Conservation (phyloP, 2,888 invertebrate species). For the Volucella inflata region DNA sequence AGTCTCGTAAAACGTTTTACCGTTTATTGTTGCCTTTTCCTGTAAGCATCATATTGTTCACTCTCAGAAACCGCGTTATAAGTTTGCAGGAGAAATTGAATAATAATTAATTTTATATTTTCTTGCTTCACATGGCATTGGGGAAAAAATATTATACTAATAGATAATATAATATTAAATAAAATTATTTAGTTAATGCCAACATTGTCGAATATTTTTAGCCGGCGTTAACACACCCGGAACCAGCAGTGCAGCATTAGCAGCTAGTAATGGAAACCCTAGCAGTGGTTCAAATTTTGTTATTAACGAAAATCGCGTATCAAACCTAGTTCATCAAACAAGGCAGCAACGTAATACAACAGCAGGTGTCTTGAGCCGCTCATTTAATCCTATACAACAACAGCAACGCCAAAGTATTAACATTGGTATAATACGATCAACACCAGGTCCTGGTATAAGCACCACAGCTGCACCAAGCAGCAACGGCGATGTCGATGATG, state of each 20-base stretch:
- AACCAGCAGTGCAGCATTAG: slow-evolving; percentile 42
- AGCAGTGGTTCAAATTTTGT: slow-evolving; percentile 25
- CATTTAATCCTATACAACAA: slow-evolving; percentile 80
- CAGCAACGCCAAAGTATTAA: slow-evolving; percentile 86
- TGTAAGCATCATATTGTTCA: too few species aligned
- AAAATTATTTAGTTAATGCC: too few species aligned
- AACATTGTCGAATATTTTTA: too few species aligned
- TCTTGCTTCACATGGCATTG: too few species aligned
- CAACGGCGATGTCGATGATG: slow-evolving; percentile 58
- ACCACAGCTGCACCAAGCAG: slow-evolving; percentile 13
- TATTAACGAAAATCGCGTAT: slow-evolving; percentile 28
- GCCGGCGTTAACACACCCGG: not conserved
- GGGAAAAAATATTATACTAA: too few species aligned
- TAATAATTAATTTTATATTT: too few species aligned
- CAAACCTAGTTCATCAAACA: slow-evolving; percentile 42
- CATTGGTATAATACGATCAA: slow-evolving; percentile 87
- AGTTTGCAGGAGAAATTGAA: too few species aligned
- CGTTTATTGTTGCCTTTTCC: too few species aligned
- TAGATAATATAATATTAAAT: too few species aligned
- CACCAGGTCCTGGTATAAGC: slow-evolving; percentile 43
- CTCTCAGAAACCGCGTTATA: too few species aligned
- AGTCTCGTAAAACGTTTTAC: too few species aligned
- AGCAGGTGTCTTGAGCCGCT: slow-evolving; percentile 52
- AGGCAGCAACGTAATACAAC: slow-evolving; percentile 49
- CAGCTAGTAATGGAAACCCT: slow-evolving; percentile 16